A percentile compares a stretch with the other conserved stretches of the same genome.
Conservation (phyloP, 2,888 invertebrate species). For the Acanthococcus lagerstroemiae region DNA sequence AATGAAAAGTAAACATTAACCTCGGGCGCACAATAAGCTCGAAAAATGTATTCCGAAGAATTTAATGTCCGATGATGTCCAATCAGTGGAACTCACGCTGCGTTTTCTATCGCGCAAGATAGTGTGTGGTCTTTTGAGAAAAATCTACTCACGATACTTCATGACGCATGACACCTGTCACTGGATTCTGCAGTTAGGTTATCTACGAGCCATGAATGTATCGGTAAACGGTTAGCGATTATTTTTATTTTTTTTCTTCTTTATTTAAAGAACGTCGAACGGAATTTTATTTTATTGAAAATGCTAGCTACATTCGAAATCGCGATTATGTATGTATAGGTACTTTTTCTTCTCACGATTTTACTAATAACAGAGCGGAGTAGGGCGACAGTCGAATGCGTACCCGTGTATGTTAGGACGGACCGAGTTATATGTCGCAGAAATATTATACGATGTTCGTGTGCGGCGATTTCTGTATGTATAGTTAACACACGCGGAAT, state of each 20-base stretch:
- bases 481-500: no score
- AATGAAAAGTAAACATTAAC: no score
- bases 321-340: background rate
- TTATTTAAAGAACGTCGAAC: conserved; percentile 11
- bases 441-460: no score
- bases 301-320: background rate
- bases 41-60: conserved; percentile 9
- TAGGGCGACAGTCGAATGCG: no score
- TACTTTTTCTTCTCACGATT: no score
- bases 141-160: conserved; percentile 28
- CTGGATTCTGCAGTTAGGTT: background rate
- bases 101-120: conserved; percentile 21
- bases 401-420: no score
- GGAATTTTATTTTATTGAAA: conserved; percentile 9
- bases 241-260: background rate
- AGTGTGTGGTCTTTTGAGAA: conserved; percentile 26
- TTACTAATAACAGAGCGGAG: no score
- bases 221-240: background rate
- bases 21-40: no score
- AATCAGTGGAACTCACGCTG: conserved; percentile 26
- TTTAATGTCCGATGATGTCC: conserved; percentile 9
- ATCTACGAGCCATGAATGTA: conserved; percentile 3
- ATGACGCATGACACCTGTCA: conserved; percentile 29
- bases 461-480: no score
- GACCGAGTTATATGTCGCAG: no score